Base-by-base conservation (phyloP, 1,140 invertebrate genomes). In the Anastrepha obliqua region DNA sequence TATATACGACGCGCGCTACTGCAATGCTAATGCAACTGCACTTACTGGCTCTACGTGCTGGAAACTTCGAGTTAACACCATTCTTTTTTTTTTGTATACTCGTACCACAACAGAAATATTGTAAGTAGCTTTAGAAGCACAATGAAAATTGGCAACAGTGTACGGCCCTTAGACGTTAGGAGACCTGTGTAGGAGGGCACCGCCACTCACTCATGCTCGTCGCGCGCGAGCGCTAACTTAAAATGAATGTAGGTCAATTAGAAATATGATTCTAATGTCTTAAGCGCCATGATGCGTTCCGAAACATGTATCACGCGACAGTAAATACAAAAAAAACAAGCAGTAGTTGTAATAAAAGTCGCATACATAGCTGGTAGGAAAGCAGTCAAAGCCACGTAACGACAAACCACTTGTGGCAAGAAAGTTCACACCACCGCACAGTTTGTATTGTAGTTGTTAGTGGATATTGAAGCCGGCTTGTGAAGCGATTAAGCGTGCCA, bases 201-300 rank as follows among this genome's bases (percentile, higher is more conserved):
- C 67, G 67, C 67, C 74, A 44, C 74, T 47, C 13, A 47, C 67
- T 44, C 67, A 74, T 13, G 2, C 20, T 6, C 6, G 42, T 42
- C 15, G 39, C 39, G 29, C 42, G 39, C 67, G 29, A 2, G 11
- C 39, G 2, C 39, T 29, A 67, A 67, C 29, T 42, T 13, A 67
- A 67, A 67, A n/a, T 74, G 74, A 81, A 81, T 55, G 74, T 81
- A 81, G 74, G 74, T 81, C 74, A 81, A 81, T 81, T 81, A 81
- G 74, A 81, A 58, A 81, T 81, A 55, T 55, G 74, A 81, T 58
- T 81, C n/a, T 81, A 81, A 81, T 81, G 20, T 81, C 74, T 55
- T 81, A 55, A 81, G 74, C 47, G 74, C 74, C 74, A 81, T 47
- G 42, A 81, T 17, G 74, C 13, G 74, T n/a, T 15, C 7, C 74